These are phyloP conservation scores for Upupa epops DNA, from an alignment of 2,113 vertebrate genomes.

Conservation along the genomic window DNA sequence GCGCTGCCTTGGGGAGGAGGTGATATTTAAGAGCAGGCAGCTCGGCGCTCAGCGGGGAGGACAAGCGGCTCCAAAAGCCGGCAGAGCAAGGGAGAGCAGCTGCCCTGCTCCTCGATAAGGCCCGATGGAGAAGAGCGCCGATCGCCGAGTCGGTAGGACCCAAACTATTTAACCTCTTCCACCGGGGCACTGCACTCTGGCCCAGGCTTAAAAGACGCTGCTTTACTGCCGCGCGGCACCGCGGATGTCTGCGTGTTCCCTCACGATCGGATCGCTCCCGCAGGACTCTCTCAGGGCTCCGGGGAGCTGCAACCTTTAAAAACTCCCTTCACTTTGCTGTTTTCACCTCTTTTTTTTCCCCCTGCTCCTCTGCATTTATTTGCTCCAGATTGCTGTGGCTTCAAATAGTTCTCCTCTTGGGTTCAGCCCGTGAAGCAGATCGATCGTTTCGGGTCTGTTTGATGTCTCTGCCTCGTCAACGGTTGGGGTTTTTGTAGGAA, in stretches of 20 bases:
- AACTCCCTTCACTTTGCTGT: neutral
- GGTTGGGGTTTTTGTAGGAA: neutral
- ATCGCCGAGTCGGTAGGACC: neutral
- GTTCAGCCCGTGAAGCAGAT: rapidly evolving
- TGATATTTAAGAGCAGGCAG: neutral
- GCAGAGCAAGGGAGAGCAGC: neutral
- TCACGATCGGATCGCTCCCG: rapidly evolving
- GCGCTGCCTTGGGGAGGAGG: neutral
- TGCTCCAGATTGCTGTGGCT: neutral
- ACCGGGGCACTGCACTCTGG: neutral
- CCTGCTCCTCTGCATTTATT: neutral
- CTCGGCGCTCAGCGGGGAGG: neutral
- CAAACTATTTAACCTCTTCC: neutral
- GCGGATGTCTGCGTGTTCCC: neutral
- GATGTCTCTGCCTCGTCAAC: neutral
- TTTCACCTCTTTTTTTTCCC: neutral
- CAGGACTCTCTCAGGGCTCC: neutral
- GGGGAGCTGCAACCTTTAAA: neutral
- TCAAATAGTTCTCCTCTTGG: neutral
- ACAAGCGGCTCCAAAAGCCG: neutral
- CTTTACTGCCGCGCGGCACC: neutral
- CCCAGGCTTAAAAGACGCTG: rapidly evolving
- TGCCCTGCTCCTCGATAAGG: neutral
- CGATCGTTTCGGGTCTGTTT: neutral
- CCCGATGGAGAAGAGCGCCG: neutral